Conservation (phyloP, 2,113 vertebrate species). For the Egretta garzetta region DNA sequence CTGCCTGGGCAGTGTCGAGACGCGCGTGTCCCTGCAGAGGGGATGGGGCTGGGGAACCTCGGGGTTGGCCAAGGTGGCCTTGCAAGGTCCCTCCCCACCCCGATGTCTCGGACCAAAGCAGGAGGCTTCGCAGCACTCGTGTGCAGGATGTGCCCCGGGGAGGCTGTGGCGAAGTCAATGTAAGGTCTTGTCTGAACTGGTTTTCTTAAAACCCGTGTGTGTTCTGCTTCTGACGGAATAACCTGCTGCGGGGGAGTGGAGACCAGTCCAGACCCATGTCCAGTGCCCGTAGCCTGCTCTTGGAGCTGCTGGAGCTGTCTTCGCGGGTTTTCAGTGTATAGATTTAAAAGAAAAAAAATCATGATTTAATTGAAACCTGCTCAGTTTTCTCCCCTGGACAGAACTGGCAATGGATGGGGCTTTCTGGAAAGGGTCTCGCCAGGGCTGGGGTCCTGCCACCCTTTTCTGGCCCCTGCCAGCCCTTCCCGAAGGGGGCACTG, state of each 20-base stretch:
- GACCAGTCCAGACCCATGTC: too few species aligned
- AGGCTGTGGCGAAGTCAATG: neutral
- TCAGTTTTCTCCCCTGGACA: neutral
- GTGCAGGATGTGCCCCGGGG: rapidly evolving
- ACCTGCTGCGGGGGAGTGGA: neutral
- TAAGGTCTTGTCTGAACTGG: neutral
- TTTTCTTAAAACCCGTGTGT: neutral
- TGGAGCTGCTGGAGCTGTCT: neutral
- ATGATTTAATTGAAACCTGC: rapidly evolving
- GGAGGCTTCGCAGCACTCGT: neutral
- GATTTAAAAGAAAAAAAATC: neutral
- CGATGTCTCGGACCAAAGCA: rapidly evolving
- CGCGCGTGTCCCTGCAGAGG: rapidly evolving
- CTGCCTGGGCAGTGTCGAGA: neutral
- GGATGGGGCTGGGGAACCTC: rapidly evolving
- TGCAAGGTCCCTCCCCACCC: neutral
- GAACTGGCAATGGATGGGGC: neutral
- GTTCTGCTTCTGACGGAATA: neutral
- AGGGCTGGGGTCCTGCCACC: neutral
- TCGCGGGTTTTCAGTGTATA: rapidly evolving
- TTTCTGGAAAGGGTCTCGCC: neutral
- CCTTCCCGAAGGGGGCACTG: rapidly evolving
- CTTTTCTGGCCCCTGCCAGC: neutral
- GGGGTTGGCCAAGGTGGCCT: neutral
- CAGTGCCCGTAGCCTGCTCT: neutral